Conservation (phyloP, 1,140 invertebrate species). For the Drosophila neocordata region DNA sequence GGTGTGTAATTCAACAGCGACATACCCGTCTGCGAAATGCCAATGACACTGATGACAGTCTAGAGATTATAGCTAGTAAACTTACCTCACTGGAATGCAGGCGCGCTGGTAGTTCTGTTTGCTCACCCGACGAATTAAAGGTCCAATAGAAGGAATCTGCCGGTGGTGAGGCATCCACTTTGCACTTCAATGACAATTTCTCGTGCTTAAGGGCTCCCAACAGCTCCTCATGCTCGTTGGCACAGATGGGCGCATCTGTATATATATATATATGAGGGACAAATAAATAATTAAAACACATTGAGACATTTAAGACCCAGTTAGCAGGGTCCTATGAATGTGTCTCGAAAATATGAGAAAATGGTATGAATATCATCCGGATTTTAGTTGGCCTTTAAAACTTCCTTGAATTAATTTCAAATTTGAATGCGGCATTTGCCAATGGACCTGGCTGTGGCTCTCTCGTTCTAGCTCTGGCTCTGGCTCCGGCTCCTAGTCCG, state of each 20-base stretch:
- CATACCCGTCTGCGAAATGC: slow-evolving; percentile 82
- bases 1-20: slow-evolving; percentile 94
- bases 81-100: slow-evolving; percentile 85
- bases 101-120: slow-evolving; percentile 88
- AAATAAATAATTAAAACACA: slow-evolving; percentile 66
- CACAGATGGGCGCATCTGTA: slow-evolving; percentile 91
- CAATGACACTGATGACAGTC: slow-evolving; percentile 16
- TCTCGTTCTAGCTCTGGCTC: not conserved
- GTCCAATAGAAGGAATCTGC: slow-evolving; percentile 93
- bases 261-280: not conserved
- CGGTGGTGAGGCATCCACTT: slow-evolving; percentile 93
- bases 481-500: slow-evolving; percentile 19
- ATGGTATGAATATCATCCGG: not conserved
- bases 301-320: slow-evolving; percentile 62
- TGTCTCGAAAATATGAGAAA: slow-evolving; percentile 17
- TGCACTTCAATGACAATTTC: slow-evolving; percentile 90
- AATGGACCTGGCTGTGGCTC: slow-evolving; percentile 6
- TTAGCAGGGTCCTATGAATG: slow-evolving; percentile 25
- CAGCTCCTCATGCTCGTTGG: slow-evolving; percentile 89
- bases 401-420: slow-evolving; percentile 64
- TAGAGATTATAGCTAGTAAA: not conserved
- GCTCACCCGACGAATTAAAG: slow-evolving; percentile 93
- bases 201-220: slow-evolving; percentile 93
- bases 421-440: slow-evolving; percentile 47
- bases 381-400: slow-evolving; percentile 37